Evolutionary conservation across 2,113 vertebrate genomes (phyloP).

Genomic region (Bungarus multicinctus): DNA sequence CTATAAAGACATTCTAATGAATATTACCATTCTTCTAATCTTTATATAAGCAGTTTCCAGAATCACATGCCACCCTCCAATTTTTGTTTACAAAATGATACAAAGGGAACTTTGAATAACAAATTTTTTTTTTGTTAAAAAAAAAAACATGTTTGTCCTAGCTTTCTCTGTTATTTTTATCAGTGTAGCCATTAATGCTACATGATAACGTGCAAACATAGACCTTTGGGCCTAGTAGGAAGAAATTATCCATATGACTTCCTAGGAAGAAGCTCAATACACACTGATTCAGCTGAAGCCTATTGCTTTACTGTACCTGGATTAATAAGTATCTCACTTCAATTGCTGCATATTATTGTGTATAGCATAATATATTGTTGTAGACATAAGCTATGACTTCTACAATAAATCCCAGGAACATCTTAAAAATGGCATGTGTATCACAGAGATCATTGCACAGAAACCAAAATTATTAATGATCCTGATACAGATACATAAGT

Average conservation of each 20-base stretch:
- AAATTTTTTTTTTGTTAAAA: background rate
- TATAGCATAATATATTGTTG: background rate
- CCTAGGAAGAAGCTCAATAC: background rate
- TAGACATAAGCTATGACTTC: background rate
- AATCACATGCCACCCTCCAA: background rate
- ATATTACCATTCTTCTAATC: background rate
- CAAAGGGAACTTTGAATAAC: background rate
- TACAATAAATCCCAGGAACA: background rate
- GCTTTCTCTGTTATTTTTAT: background rate
- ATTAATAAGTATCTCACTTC: background rate
- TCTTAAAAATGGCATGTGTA: background rate
- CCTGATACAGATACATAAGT: background rate
- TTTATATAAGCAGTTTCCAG: background rate
- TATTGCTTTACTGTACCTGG: background rate
- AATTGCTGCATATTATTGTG: background rate
- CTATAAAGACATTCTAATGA: background rate
- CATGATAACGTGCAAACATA: background rate
- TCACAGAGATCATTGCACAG: background rate
- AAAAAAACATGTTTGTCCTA: background rate
- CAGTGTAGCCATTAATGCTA: background rate
- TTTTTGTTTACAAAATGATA: background rate
- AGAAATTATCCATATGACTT: background rate
- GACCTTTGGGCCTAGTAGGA: background rate
- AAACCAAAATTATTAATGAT: background rate
- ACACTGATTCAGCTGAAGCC: background rate